Evolutionary conservation across 2,888 invertebrate species (phyloP), one percentile per base, ranked within the genome.

Genomic region (Amorpha juglandis): DNA sequence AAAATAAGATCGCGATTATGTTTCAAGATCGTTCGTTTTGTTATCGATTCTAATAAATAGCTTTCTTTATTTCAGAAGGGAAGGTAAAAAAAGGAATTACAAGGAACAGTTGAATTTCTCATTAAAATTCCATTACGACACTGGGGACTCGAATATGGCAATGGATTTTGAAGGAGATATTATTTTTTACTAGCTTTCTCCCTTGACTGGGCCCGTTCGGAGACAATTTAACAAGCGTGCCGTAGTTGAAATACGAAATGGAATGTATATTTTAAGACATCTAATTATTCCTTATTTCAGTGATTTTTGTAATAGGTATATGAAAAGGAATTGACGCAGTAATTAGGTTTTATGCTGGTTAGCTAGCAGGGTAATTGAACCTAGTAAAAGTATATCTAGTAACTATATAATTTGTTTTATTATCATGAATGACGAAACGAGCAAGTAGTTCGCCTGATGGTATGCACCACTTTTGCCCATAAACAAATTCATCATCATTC

Each of bases 61-160:
- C 81, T 77, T 80, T 81, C 80, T 84, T 86, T 86, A 84, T 86
- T 86, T 86, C 79, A 80, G 75, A 65, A 74, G 27, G 27, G 27
- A 69, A 70, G 67, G 64, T 69, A 73, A 74, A 78, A 82, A 79
- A 80, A 78, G 79, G 77, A 85, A 87, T 84, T 84, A 83, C 82
- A 78, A 72, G 74, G 82, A 82, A 80, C 80, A 81, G 82, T 83
- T 82, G 84, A 87, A 88, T 82, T 87, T 84, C 88, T 89, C 89
- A 89, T 89, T 89, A 88, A 88, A 89, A 89, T 89, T 89, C 88
- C 89, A 89, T 89, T 89, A 89, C 81, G 80, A 69, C 74, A 72
- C 77, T 78, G 77, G 77, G 74, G 77, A 72, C 70, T 80, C 74
- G 79, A 86, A 83, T 84, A 83, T 81, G 76, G 76, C 79, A 75